Conservation (phyloP, 1,140 invertebrate species). For the Daktulosphaira vitifoliae region DNA sequence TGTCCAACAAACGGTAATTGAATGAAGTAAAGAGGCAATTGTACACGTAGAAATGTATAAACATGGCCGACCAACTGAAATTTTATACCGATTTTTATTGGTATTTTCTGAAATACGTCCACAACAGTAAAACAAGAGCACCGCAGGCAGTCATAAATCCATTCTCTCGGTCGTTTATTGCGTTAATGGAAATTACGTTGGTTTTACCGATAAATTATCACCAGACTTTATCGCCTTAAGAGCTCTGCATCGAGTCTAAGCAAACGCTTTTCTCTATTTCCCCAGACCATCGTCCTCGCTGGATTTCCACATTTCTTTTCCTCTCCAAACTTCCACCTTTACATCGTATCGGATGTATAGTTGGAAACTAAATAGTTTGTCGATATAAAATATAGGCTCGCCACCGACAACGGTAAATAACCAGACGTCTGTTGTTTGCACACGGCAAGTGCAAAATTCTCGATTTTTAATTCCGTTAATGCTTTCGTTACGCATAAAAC, state of each 20-base stretch:
- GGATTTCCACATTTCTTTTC: neutral
- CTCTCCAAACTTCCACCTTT: neutral
- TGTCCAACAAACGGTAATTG: no score
- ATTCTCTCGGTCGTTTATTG: constrained; percentile 10
- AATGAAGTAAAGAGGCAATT: no score
- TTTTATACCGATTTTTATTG: no score
- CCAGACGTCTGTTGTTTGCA: neutral
- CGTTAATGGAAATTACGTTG: constrained; percentile 30
- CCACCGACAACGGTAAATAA: constrained; percentile 1
- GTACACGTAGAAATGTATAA: no score
- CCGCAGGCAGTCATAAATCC: constrained; percentile 8
- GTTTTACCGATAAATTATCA: constrained; percentile 25
- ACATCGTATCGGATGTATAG: neutral
- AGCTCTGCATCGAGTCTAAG: constrained; percentile 1
- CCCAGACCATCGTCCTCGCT: neutral
- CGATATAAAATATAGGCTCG: neutral
- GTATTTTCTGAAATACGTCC: no score
- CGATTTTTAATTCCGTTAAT: constrained; percentile 25
- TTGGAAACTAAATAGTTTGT: neutral
- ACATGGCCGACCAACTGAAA: no score
- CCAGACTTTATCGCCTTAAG: constrained; percentile 27
- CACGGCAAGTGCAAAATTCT: neutral
- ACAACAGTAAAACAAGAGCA: neutral
- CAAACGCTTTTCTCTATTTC: constrained; percentile 2
- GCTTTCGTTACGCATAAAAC: neutral